A percentile compares a stretch with the other conserved stretches of the same genome.
These are phyloP conservation scores for Miichthys miiuy DNA, from an alignment of 2,797 vertebrate genomes.

Conservation along the genomic window DNA sequence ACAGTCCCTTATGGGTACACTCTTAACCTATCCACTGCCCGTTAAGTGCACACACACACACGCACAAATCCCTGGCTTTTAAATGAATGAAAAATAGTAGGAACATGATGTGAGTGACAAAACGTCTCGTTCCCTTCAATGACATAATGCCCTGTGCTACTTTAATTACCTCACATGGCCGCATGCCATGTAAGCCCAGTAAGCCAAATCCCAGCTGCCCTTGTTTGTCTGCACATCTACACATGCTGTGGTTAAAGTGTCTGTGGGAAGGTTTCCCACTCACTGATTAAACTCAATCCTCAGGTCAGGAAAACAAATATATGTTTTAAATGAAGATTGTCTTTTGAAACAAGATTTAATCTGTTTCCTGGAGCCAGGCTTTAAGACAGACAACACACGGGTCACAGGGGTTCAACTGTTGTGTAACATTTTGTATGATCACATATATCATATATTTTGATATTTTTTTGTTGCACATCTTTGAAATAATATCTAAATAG, in stretches of 20 bases:
- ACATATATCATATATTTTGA: not conserved
- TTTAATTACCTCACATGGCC: slow-evolving; percentile 69
- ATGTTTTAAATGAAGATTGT: slow-evolving; percentile 24
- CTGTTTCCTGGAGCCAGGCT: slow-evolving; percentile 9
- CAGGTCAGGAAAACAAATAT: slow-evolving; percentile 22
- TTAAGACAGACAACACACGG: slow-evolving; percentile 9
- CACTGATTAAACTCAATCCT: slow-evolving; percentile 53
- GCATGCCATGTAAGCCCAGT: slow-evolving; percentile 49
- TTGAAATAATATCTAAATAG: not conserved
- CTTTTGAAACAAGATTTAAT: slow-evolving; percentile 10
- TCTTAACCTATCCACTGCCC: not conserved
- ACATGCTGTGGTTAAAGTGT: slow-evolving; percentile 51
- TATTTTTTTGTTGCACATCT: not conserved
- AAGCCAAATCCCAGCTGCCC: slow-evolving; percentile 77
- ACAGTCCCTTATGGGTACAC: not conserved
- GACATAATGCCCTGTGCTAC: slow-evolving; percentile 46
- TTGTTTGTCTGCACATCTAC: slow-evolving; percentile 55
- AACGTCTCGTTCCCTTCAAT: slow-evolving; percentile 38
- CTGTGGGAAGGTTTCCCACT: slow-evolving; percentile 53
- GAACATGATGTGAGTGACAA: slow-evolving; percentile 10
- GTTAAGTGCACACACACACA: not conserved
- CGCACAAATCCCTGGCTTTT: slow-evolving; percentile 39
- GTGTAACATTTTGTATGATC: not conserved
- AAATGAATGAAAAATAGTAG: slow-evolving; percentile 34
- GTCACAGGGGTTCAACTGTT: slow-evolving; percentile 4